Percentiles rank a stretch among this genome's conserved stretches.
Evolutionary conservation across 2,797 vertebrate species (phyloP).

Genomic region (Myotis pilosus): DNA sequence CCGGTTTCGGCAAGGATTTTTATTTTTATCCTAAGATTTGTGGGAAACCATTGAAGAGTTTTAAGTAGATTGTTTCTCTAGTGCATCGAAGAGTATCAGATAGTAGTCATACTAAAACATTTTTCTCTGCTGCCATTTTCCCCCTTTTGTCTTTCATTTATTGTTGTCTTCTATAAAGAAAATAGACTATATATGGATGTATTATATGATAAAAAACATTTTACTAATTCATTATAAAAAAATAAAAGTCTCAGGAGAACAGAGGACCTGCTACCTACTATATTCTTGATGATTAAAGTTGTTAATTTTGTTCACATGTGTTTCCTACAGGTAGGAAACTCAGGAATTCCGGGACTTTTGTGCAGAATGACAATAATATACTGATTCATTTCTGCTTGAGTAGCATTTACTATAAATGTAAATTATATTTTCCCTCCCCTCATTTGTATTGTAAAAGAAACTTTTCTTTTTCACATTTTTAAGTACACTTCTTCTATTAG

Average conservation of each 20-base stretch:
- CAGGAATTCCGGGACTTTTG: background rate
- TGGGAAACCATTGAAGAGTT: background rate
- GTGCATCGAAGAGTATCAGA: slow-evolving; percentile 21
- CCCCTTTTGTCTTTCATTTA: background rate
- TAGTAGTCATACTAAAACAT: background rate
- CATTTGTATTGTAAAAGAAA: slow-evolving; percentile 43
- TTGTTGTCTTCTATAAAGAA: slow-evolving; percentile 18
- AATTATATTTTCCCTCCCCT: background rate
- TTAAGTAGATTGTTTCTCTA: slow-evolving; percentile 31
- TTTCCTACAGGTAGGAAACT: background rate
- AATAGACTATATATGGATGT: background rate
- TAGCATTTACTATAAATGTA: background rate
- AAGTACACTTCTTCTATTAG: background rate
- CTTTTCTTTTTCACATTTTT: background rate
- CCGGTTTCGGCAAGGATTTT: background rate
- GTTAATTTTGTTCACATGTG: background rate
- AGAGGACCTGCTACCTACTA: background rate
- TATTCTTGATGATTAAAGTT: slow-evolving; percentile 39
- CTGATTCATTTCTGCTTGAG: slow-evolving; percentile 10
- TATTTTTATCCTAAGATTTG: background rate
- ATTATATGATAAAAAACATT: background rate
- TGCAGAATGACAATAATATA: background rate
- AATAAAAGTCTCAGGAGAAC: background rate
- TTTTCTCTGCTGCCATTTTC: background rate
- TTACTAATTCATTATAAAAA: slow-evolving; percentile 12